Evolutionary conservation across 2,797 vertebrate genomes (phyloP).

Genomic region (Sciurus carolinensis): DNA sequence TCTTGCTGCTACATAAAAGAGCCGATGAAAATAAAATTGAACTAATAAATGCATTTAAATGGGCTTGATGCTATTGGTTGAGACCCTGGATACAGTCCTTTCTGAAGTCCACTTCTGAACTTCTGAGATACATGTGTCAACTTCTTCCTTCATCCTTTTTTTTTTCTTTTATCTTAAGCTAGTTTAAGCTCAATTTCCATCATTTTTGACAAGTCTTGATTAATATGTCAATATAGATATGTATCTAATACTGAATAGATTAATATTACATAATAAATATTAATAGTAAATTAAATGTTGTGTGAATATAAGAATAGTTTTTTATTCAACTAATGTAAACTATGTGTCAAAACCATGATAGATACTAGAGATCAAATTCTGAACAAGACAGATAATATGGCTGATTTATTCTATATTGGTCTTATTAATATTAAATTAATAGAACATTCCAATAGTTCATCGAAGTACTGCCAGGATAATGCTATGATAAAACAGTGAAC

Average conservation of each 20-base stretch:
- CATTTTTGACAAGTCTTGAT: neutral
- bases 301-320: conserved; percentile 29
- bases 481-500: neutral
- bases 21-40: conserved; percentile 36
- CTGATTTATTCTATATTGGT: neutral
- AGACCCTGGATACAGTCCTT: neutral
- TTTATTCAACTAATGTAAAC: conserved; percentile 5
- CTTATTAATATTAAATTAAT: conserved; percentile 45
- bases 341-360: conserved; percentile 12
- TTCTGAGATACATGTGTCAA: neutral
- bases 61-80: neutral
- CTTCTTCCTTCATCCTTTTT: neutral
- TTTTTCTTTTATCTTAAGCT: conserved; percentile 53
- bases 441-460: neutral
- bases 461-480: neutral
- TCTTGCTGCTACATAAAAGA: neutral
- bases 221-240: neutral
- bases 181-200: conserved; percentile 40
- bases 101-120: conserved; percentile 2
- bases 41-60: neutral
- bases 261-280: neutral
- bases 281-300: conserved; percentile 53
- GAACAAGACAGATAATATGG: neutral
- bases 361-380: conserved; percentile 9
- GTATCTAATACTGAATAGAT: neutral